Base-by-base conservation (phyloP, 1,140 invertebrate genomes). In the Drosophila mauritiana region DNA sequence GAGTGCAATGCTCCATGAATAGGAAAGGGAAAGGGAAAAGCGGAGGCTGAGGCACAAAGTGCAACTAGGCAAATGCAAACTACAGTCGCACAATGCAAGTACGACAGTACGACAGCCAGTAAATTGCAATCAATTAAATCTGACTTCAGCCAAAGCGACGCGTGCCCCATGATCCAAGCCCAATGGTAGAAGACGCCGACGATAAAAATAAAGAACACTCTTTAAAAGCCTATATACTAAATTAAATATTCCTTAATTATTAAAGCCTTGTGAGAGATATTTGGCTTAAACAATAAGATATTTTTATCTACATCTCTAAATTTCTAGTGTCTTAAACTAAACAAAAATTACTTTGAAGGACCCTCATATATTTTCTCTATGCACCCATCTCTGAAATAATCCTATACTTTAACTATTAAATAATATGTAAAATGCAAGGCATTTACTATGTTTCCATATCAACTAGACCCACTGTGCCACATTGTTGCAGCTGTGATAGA, bases 41-140 rank as follows among this genome's bases (percentile, higher is more conserved):
- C 12, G 17, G 22, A 34, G 12, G 42, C 36, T 39, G 57, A 43
- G 49, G 27, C 15, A 12, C 48, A 57, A 54, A 42, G 76, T 55
- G 40, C 72, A 67, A 59, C 45, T 13, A 54, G 48, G 42, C 39
- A 22, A 48, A 55, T 52, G 39, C 27, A 53, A 69, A 73, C 48
- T 69, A 40, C 67, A 70, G 51, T 64, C 51, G 65, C 46, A 63
- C 58, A 83, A 80, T 64, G 56, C 55, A 43, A 67, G 46, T 36
- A 67, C 74, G 59, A 22, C 10, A 7, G 58, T 25, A 64, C 56
- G 68, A 61, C 70, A 74, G 54, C 40, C 74, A 61, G 42, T 77
- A 80, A 89, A 89, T 84, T 89, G 80, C 64, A 62, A 84, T 67
- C 62, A 84, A 89, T 89, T 89, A 89, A 89, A 89, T 58, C 56